Conservation (phyloP, 2,888 invertebrate species). For the Leptodirus hochenwartii region DNA sequence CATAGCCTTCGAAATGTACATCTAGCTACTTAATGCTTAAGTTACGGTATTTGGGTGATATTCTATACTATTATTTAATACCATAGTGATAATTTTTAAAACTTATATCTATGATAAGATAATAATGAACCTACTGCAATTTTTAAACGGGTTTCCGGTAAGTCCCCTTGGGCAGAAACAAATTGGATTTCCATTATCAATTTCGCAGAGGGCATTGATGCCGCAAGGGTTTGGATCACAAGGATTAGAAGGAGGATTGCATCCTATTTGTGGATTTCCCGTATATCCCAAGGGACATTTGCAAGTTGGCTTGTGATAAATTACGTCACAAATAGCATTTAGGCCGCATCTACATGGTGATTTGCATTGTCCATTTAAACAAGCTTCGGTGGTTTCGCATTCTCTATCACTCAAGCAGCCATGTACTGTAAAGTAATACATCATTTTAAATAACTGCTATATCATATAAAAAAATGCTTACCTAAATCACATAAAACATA, state of each 20-base stretch:
- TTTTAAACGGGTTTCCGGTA: slow-evolving; percentile 80
- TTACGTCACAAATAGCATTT: slow-evolving; percentile 65
- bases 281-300: slow-evolving; percentile 67
- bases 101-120: too few species aligned
- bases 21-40: too few species aligned
- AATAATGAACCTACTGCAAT: slow-evolving; percentile 58
- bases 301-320: slow-evolving; percentile 61
- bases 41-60: too few species aligned
- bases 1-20: too few species aligned
- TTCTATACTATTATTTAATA: too few species aligned
- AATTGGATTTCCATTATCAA: slow-evolving; percentile 69
- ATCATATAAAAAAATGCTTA: slow-evolving; percentile 16
- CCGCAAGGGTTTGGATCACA: slow-evolving; percentile 80
- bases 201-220: slow-evolving; percentile 65
- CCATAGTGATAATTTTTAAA: too few species aligned
- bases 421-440: slow-evolving; percentile 33
- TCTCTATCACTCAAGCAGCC: slow-evolving; percentile 56
- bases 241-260: slow-evolving; percentile 56
- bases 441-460: slow-evolving; percentile 2
- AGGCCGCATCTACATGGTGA: slow-evolving; percentile 64
- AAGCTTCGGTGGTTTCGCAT: slow-evolving; percentile 56
- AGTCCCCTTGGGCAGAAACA: slow-evolving; percentile 79
- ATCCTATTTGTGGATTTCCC: slow-evolving; percentile 56
- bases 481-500: slow-evolving; percentile 51
- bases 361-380: slow-evolving; percentile 55